Evolutionary conservation across 2,113 vertebrate species (phyloP).

Genomic region (Halichoeres trimaculatus): DNA sequence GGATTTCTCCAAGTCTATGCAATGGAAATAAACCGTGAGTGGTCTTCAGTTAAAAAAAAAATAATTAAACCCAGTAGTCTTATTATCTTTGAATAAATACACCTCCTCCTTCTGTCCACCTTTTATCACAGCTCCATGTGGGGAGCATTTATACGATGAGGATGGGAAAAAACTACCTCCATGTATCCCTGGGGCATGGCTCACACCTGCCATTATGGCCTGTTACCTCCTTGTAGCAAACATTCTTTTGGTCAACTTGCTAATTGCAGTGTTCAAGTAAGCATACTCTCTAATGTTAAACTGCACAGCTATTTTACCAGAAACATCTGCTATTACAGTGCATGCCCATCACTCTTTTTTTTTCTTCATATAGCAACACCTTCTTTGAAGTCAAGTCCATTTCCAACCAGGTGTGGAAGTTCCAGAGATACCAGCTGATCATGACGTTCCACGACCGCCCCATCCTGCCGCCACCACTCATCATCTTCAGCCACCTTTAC

Average conservation of each 20-base stretch:
- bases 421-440: conserved; percentile 97
- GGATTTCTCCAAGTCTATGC: conserved; percentile 91
- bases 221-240: conserved; percentile 98
- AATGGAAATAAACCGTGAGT: conserved; percentile 99
- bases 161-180: conserved; percentile 96
- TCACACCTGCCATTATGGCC: conserved; percentile 98
- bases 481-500: conserved; percentile 95
- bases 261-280: conserved; percentile 99
- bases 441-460: conserved; percentile 98
- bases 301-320: neutral
- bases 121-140: conserved; percentile 90
- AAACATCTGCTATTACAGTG: neutral
- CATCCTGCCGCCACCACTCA: conserved; percentile 95
- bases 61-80: conserved; percentile 8
- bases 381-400: conserved; percentile 99
- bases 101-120: neutral
- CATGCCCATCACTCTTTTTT: conserved; percentile 12
- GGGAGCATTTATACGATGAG: conserved; percentile 96
- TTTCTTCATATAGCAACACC: conserved; percentile 88
- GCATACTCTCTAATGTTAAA: conserved; percentile 29
- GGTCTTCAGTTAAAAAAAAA: conserved; percentile 7
- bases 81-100: neutral
- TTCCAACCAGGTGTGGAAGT: conserved; percentile 99
- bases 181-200: conserved; percentile 97
- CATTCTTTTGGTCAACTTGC: conserved; percentile 96